Evolutionary conservation across 2,113 vertebrate genomes (phyloP), one percentile per base, ranked within the genome.

Genomic region (Heliornis fulica): DNA sequence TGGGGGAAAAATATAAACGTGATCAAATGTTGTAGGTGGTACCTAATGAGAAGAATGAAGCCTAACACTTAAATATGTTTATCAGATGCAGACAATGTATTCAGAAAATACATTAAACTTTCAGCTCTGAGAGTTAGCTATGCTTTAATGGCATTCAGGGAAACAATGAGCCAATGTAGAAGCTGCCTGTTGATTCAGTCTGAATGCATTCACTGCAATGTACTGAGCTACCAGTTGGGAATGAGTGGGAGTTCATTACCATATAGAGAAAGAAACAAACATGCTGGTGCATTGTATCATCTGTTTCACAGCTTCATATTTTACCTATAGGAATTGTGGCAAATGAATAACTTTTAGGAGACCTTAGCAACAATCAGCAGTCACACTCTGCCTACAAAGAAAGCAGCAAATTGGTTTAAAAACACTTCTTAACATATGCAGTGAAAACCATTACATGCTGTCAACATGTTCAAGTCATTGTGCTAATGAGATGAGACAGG

Each of bases 361-460:
- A 68, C 93, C 94, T 90, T 61, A 90, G 87, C 68, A 78, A 94
- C 88, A 56, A 93, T 53, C 75, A 78, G 77, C 88, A 93, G 94
- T 92, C 90, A 95, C 93, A 84, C 79, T 93, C 82, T 87, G 76
- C 69, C 76, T 38, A 81, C 83, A 94, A 93, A 93, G 75, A 90
- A 92, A 94, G 59, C 72, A 81, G 93, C 60, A 96, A 97, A 97
- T 96, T 71, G 93, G 94, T 96, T 97, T 96, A 93, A 92, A 97
- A 75, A 68, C 7, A 5, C 90, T 81, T 51, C 68, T 95, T 60
- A 90, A 80, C 86, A 89, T 92, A 74, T 77, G 82, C 64, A 90
- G 85, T 45, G 83, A 60, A 90, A 95, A 63, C 83, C 68, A 60
- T 90, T 61, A 78, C 92, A 31, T 64, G 72, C 93, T 94, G 94